A percentile compares a stretch with the other conserved stretches of the same genome.
Conservation (phyloP, 2,797 vertebrate species). For the Nothura maculosa region DNA sequence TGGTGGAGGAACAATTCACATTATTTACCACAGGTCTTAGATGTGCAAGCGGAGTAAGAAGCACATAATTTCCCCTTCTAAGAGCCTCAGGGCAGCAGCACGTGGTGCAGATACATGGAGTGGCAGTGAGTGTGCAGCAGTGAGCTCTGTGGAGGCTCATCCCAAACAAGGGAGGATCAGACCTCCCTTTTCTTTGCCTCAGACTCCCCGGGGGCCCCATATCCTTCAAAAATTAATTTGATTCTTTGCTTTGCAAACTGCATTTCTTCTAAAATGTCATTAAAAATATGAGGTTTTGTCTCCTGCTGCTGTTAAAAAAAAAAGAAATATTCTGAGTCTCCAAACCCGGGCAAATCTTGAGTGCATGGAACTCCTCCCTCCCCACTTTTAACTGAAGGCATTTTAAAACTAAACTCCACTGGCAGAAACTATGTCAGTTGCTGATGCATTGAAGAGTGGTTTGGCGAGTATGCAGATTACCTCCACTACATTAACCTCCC, state of each 20-base stretch:
- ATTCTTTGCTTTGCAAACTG: conserved; percentile 32
- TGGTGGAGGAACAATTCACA: background rate
- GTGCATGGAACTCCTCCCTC: conserved; percentile 42
- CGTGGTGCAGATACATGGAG: background rate
- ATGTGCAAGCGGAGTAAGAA: background rate
- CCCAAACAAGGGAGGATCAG: background rate
- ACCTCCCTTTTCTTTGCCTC: conserved; percentile 12
- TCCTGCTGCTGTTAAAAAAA: conserved; percentile 12
- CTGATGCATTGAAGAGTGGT: conserved; percentile 16
- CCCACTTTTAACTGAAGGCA: conserved; percentile 51
- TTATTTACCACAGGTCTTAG: background rate
- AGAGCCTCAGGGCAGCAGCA: background rate
- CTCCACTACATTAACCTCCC: conserved; percentile 61
- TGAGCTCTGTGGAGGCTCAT: background rate
- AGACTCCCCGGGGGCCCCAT: background rate
- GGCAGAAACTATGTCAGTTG: conserved; percentile 33
- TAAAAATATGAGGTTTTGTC: conserved; percentile 36
- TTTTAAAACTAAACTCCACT: conserved; percentile 69
- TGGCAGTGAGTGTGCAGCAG: background rate
- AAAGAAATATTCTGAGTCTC: background rate
- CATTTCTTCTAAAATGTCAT: conserved; percentile 54
- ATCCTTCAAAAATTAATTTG: conserved; percentile 44
- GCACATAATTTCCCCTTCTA: background rate
- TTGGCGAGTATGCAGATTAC: conserved; percentile 65
- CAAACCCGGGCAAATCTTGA: conserved; percentile 50